Evolutionary conservation across 2,797 vertebrate genomes (phyloP).

Genomic region (Macropus fuliginosus): DNA sequence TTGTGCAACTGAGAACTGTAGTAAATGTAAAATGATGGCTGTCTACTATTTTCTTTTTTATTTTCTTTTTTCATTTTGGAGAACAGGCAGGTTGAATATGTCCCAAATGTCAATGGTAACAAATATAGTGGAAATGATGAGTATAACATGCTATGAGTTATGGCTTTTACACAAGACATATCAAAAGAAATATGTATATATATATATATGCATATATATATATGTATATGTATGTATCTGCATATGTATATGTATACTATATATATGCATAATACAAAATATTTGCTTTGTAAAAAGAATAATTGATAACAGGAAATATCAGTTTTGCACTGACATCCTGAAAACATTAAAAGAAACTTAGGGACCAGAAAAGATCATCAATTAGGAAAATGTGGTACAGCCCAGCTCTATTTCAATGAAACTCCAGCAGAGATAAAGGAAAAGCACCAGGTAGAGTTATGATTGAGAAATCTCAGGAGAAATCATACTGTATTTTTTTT

Average conservation of each 20-base stretch:
- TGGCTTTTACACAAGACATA: not conserved
- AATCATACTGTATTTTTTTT: not conserved
- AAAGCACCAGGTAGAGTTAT: not conserved
- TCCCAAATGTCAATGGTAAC: not conserved
- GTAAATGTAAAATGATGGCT: not conserved
- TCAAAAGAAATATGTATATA: not conserved
- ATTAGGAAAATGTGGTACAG: not conserved
- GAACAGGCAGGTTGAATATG: too few relatives aligned
- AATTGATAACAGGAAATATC: not conserved
- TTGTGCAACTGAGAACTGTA: not conserved
- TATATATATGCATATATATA: too few relatives aligned
- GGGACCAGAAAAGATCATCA: not conserved
- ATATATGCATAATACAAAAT: not conserved
- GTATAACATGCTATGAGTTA: too few relatives aligned
- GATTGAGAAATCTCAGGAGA: not conserved
- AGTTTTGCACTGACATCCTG: not conserved
- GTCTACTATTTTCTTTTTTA: too few relatives aligned
- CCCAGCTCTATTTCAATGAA: not conserved
- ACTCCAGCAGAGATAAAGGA: not conserved
- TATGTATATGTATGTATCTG: too few relatives aligned
- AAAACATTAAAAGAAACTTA: not conserved
- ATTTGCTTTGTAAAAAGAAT: not conserved
- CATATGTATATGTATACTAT: too few relatives aligned
- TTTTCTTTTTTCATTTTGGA: too few relatives aligned
- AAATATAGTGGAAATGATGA: not conserved